Conservation (phyloP, 2,113 vertebrate genomes). For the Gila orcuttii region DNA sequence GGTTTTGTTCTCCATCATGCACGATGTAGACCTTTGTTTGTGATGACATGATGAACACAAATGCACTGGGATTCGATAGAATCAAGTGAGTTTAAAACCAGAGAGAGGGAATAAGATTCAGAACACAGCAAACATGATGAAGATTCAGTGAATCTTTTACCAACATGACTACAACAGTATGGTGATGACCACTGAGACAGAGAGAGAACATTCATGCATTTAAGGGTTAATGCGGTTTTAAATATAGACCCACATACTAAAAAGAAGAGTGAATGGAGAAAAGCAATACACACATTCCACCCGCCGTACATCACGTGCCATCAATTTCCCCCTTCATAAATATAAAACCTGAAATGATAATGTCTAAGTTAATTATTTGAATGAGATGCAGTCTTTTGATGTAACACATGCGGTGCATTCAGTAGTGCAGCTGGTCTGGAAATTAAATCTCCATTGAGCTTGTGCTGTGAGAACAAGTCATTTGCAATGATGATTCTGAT, state of each 20-base stretch:
- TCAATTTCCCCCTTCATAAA: background rate
- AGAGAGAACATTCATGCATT: too few relatives aligned
- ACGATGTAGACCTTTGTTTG: too few relatives aligned
- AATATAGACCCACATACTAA: background rate
- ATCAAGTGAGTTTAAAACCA: too few relatives aligned
- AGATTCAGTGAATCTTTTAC: too few relatives aligned
- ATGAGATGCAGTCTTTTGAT: background rate
- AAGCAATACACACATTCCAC: background rate
- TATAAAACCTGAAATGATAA: background rate
- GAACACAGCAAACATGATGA: too few relatives aligned
- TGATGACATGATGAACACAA: too few relatives aligned
- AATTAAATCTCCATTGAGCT: background rate
- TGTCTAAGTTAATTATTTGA: background rate
- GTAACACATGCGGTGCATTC: background rate
- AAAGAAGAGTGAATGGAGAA: background rate
- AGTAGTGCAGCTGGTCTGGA: background rate
- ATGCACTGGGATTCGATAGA: too few relatives aligned
- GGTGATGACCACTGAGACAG: too few relatives aligned
- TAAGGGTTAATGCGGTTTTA: background rate
- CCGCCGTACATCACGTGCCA: background rate
- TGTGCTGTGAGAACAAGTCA: background rate
- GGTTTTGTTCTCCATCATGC: too few relatives aligned
- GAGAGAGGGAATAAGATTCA: too few relatives aligned
- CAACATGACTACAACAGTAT: too few relatives aligned
- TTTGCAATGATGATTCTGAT: conserved; percentile 8